Evolutionary conservation across 1,140 invertebrate species (phyloP).

Genomic region (Vollenhovia emeryi): DNA sequence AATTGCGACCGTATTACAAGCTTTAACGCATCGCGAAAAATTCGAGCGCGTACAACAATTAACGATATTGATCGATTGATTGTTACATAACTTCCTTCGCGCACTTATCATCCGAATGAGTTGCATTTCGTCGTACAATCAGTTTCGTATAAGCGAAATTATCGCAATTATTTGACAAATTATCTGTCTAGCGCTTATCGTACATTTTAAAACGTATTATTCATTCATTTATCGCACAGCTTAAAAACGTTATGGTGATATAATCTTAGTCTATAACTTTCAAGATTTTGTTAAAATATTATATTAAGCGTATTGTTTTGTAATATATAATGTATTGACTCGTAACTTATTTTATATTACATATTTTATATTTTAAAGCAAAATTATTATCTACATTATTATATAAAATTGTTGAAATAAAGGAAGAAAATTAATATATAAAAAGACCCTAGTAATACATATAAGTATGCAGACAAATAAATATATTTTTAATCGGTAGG

Average conservation of each 20-base stretch:
- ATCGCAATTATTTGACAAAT: neutral
- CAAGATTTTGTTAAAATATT: neutral
- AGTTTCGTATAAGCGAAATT: neutral
- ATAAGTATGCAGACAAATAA: neutral
- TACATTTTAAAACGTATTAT: neutral
- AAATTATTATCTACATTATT: neutral
- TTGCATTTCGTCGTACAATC: neutral
- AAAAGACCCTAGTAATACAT: too few species aligned
- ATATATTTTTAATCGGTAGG: neutral
- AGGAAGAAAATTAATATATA: neutral
- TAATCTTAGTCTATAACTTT: neutral
- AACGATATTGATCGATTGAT: neutral
- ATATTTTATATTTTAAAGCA: too few species aligned
- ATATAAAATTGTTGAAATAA: neutral
- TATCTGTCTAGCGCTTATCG: neutral
- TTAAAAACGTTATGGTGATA: neutral
- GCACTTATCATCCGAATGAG: neutral
- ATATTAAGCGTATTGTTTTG: too few species aligned
- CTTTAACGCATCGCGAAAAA: neutral
- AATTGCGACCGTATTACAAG: neutral
- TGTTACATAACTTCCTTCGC: neutral
- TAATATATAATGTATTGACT: neutral
- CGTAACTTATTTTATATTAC: neutral
- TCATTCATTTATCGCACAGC: neutral
- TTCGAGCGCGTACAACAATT: neutral